Evolutionary conservation across 2,888 invertebrate genomes (phyloP).

Genomic region (Gari tellinella): DNA sequence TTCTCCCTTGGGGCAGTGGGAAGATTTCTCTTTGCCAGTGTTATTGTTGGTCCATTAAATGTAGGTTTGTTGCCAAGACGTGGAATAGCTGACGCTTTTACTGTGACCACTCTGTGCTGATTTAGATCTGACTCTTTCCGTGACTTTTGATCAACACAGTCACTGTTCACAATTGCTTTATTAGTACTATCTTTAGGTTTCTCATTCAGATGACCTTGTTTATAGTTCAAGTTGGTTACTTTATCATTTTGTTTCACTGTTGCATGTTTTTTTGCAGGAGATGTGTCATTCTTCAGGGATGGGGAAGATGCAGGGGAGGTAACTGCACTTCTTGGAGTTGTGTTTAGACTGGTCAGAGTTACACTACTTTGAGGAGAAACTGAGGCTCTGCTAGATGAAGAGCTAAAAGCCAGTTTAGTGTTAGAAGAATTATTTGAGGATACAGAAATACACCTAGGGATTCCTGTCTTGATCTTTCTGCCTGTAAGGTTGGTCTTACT

Average conservation of each 20-base stretch:
- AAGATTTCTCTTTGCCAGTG: slow-evolving; percentile 28
- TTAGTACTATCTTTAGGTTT: too few species aligned
- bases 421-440: not conserved
- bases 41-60: slow-evolving; percentile 1
- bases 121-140: not conserved
- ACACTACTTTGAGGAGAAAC: not conserved
- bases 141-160: not conserved
- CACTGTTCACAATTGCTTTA: not conserved
- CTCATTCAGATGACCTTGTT: not conserved
- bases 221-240: not conserved
- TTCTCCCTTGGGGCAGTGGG: slow-evolving; percentile 39
- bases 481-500: too few species aligned
- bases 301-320: not conserved
- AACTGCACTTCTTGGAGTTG: not conserved
- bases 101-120: not conserved
- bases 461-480: too few species aligned
- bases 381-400: not conserved
- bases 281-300: not conserved
- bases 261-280: not conserved
- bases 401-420: not conserved
- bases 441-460: not conserved
- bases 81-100: not conserved
- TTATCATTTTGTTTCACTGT: not conserved
- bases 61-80: not conserved
- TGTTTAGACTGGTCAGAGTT: not conserved